Conservation (phyloP, 2,113 vertebrate genomes). For the Coregonus clupeaformis region DNA sequence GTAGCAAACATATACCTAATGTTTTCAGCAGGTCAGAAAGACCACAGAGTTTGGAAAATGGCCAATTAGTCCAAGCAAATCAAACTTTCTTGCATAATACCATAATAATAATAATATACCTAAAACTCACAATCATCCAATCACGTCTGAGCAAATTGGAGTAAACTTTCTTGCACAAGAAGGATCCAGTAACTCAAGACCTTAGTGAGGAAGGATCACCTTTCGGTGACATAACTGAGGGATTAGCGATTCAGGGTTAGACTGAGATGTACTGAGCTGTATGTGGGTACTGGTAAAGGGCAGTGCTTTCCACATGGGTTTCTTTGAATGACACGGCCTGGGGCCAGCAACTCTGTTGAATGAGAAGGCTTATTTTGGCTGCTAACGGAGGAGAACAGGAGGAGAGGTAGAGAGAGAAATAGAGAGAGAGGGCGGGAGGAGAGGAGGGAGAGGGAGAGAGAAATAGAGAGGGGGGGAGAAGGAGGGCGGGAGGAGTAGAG, state of each 20-base stretch:
- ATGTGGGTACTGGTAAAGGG: neutral
- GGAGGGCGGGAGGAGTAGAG: conserved; percentile 16
- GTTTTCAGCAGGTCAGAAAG: conserved; percentile 4
- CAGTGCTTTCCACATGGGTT: neutral
- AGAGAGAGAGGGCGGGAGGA: too few species aligned
- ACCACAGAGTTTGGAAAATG: conserved; percentile 27
- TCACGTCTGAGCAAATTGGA: neutral
- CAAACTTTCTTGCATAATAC: too few species aligned
- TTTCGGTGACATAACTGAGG: neutral
- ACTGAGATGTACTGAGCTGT: neutral
- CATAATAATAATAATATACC: conserved; percentile 4
- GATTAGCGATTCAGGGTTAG: neutral
- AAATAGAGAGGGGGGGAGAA: neutral
- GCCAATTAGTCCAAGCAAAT: too few species aligned
- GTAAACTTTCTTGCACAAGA: neutral
- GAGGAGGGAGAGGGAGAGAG: too few species aligned
- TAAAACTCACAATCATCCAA: neutral
- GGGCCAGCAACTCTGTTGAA: conserved; percentile 36
- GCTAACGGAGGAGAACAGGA: neutral
- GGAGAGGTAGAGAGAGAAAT: neutral
- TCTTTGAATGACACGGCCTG: conserved; percentile 25
- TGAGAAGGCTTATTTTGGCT: conserved; percentile 28
- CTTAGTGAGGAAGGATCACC: neutral
- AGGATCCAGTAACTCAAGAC: neutral
- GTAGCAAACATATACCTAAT: conserved; percentile 37